A percentile compares a stretch with the other conserved stretches of the same genome.
Conservation (phyloP, 37 sponge, comb jelly and placozoan species). For the Chondrosia reniformis region DNA sequence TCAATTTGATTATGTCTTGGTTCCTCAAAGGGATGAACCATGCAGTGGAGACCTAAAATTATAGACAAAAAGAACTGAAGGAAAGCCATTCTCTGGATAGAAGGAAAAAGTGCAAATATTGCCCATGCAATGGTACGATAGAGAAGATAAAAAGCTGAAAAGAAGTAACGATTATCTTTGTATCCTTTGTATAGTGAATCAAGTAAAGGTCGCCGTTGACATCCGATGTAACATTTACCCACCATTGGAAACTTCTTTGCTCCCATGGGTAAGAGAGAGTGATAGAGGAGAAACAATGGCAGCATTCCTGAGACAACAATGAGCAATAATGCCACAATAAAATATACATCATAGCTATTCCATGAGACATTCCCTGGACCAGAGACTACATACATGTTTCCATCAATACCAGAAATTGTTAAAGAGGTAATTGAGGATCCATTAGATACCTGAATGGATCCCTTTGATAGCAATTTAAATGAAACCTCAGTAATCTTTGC, state of each 20-base stretch:
- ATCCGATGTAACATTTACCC: neutral
- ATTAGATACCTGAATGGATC: too few species aligned
- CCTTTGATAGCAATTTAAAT: too few species aligned
- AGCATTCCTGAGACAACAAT: neutral
- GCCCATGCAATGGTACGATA: neutral
- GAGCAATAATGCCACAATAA: neutral
- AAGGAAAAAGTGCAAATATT: neutral
- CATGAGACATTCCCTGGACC: too few species aligned
- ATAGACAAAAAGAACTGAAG: neutral
- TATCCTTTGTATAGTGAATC: slow-evolving; percentile 18
- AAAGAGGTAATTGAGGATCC: too few species aligned
- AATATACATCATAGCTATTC: too few species aligned
- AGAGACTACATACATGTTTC: too few species aligned
- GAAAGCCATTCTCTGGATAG: neutral
- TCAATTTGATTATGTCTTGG: neutral
- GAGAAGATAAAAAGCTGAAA: neutral
- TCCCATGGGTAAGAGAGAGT: neutral
- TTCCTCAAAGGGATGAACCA: slow-evolving; percentile 8
- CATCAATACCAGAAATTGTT: too few species aligned
- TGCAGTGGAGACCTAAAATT: slow-evolving; percentile 1
- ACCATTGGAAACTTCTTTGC: neutral
- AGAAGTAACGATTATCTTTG: neutral
- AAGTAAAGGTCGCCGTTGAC: neutral
- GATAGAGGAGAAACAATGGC: slow-evolving; percentile 9
- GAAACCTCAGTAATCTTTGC: too few species aligned